Conservation (phyloP, 2,888 invertebrate genomes). For the Cybosia mesomella region DNA sequence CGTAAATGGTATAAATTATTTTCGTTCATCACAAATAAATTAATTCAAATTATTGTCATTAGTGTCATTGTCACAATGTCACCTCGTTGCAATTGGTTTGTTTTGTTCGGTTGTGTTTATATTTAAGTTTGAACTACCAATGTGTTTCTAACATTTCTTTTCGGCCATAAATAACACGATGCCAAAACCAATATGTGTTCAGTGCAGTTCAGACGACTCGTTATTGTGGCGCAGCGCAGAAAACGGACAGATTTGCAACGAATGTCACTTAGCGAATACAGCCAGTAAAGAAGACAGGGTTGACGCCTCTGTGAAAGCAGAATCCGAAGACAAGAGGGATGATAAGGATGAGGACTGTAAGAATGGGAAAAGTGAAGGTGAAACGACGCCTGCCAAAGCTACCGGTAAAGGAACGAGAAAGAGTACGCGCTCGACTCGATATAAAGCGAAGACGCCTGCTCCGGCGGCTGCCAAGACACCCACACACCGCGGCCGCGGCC, state of each 20-base stretch:
- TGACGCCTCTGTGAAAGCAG: slow-evolving; percentile 61
- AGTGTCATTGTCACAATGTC: no score
- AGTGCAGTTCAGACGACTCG: slow-evolving; percentile 90
- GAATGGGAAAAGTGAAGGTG: slow-evolving; percentile 68
- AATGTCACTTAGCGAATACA: slow-evolving; percentile 88
- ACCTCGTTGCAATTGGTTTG: not conserved
- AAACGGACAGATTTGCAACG: slow-evolving; percentile 92
- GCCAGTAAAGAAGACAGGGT: slow-evolving; percentile 69
- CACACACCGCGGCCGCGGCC: slow-evolving; percentile 90
- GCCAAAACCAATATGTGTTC: slow-evolving; percentile 89
- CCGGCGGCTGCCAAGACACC: slow-evolving; percentile 65
- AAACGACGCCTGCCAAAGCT: slow-evolving; percentile 78
- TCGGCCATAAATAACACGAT: slow-evolving; percentile 48
- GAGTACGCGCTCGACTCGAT: slow-evolving; percentile 87
- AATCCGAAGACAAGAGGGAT: slow-evolving; percentile 70
- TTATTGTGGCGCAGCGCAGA: slow-evolving; percentile 92
- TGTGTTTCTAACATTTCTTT: not conserved
- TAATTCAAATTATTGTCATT: no score
- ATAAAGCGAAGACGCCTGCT: slow-evolving; percentile 81
- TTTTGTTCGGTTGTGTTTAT: not conserved
- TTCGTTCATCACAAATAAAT: not conserved
- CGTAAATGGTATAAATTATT: not conserved
- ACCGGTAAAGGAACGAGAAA: slow-evolving; percentile 86
- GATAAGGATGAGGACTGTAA: slow-evolving; percentile 71
- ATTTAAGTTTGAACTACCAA: not conserved